Base-by-base conservation (phyloP, 2,888 invertebrate genomes). In the Cephus rjabovi region DNA sequence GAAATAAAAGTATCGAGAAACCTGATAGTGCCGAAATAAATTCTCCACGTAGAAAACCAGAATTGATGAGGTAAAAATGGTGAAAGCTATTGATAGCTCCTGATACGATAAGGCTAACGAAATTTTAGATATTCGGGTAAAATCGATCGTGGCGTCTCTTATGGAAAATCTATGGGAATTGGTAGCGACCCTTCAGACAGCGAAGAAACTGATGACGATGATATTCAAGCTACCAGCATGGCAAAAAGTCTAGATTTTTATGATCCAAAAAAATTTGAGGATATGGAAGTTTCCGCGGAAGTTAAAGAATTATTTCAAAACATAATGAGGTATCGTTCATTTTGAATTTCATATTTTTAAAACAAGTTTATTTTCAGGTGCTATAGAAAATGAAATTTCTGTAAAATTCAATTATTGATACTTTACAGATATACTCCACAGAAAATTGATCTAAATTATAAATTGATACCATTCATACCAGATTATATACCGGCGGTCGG, bases 401-500 rank as follows among this genome's bases (percentile, higher is more conserved):
- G 9, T 56, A 56, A 23, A 56, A 23, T 23, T 23, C 9, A 15
- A 23, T 56, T 56, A 9, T 56, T 9, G 73, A 33, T 70, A 74
- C 15, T 37, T 79, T 86, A 12, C 88, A 98, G 98, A 88, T 99
- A 98, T 90, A 97, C 97, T 1, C 98, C 99, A 0, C 98, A 98
- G 92, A 95, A 95, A 86, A 96, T 98, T 77, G 97, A 98, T 84
- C 94, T 98, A 73, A 97, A 97, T 76, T 96, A 96, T 90, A 97
- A 97, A 88, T 93, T 99, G 88, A 96, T 97, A 87, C 98, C 99
- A 0, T 99, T 99, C 90, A 95, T 99, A 77, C 98, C 99, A 1
- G 99, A 99, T 88, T 99, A 96, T 92, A 96, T 99, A 85, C 99
- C 99, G 12, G 98, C 98, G 0, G 98, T 99, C 74, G 99, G 99